Percentiles rank a stretch among this genome's conserved stretches.
Conservation (phyloP, 35 echinoderm and acorn worm genomes). For the Eucidaris tribuloides region DNA sequence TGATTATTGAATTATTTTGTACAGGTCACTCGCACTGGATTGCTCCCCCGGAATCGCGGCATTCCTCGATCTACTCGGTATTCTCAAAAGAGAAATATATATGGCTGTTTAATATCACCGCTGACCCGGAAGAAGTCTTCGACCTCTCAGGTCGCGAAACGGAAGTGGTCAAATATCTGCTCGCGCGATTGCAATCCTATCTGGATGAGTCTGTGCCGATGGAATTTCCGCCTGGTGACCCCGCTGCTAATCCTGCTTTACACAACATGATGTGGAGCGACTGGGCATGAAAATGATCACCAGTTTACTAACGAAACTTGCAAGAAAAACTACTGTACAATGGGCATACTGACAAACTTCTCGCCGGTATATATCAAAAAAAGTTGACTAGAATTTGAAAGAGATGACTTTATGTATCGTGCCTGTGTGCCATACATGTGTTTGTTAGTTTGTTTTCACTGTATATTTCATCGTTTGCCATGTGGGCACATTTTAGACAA, state of each 20-base stretch:
- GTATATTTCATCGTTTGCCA: too few relatives aligned
- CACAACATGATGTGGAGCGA: slow-evolving; percentile 54
- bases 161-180: slow-evolving; percentile 35
- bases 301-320: too few relatives aligned
- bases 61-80: slow-evolving; percentile 16
- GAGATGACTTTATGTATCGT: too few relatives aligned
- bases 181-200: slow-evolving; percentile 37
- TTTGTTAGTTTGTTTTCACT: too few relatives aligned
- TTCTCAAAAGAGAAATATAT: slow-evolving; percentile 40
- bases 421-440: too few relatives aligned
- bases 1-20: too few relatives aligned
- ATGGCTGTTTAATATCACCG: slow-evolving; percentile 75
- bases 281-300: too few relatives aligned
- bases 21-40: slow-evolving; percentile 74
- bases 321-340: too few relatives aligned
- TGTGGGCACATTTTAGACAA: too few relatives aligned
- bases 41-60: slow-evolving; percentile 60
- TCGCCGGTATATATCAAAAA: too few relatives aligned
- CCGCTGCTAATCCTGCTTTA: slow-evolving; percentile 15
- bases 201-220: slow-evolving; percentile 29
- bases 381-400: too few relatives aligned
- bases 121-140: slow-evolving; percentile 72
- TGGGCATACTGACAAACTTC: too few relatives aligned
- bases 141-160: slow-evolving; percentile 51
- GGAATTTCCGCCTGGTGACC: slow-evolving; percentile 26